A percentile compares a stretch with the other conserved stretches of the same genome.
These are phyloP conservation scores for Empis stercorea DNA, from an alignment of 2,888 invertebrate genomes.

Conservation along the genomic window DNA sequence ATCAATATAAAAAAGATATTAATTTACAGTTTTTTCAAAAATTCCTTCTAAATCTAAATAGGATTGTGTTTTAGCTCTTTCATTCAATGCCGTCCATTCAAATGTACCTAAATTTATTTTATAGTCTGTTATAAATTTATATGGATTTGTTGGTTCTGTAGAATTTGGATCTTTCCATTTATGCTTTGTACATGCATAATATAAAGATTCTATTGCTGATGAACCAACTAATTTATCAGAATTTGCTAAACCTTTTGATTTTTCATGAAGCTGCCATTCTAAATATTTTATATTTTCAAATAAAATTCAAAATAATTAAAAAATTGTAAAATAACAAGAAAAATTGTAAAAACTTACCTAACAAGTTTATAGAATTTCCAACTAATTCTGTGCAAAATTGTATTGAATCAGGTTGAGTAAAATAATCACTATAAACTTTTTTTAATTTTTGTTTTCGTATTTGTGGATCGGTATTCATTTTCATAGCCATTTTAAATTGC, in stretches of 20 bases:
- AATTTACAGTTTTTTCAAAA: conserved; percentile 5
- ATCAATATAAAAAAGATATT: background rate
- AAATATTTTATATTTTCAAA: background rate
- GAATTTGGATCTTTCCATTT: conserved; percentile 28
- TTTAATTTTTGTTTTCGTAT: conserved; percentile 37
- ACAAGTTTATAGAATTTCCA: conserved; percentile 39
- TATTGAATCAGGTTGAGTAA: conserved; percentile 38
- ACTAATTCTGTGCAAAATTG: conserved; percentile 36
- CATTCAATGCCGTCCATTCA: conserved; percentile 56
- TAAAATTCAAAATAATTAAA: background rate
- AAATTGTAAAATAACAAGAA: background rate
- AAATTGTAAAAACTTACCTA: conserved; percentile 21
- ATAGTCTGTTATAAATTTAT: conserved; percentile 26
- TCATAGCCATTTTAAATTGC: conserved; percentile 32
- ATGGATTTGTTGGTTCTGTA: conserved; percentile 24
- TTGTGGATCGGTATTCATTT: conserved; percentile 23
- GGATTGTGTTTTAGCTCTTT: conserved; percentile 30
- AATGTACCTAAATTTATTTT: conserved; percentile 48
- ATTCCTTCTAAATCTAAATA: conserved; percentile 28
- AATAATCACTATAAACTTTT: conserved; percentile 39
- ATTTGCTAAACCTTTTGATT: conserved; percentile 3
- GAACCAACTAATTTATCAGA: conserved; percentile 13
- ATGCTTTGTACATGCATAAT: conserved; percentile 27
- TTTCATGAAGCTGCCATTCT: conserved; percentile 15
- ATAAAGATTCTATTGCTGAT: conserved; percentile 28